Percentiles rank a stretch among this genome's conserved stretches.
These are phyloP conservation scores for Exephanes ischioxanthus DNA, from an alignment of 2,888 invertebrate genomes.

Conservation along the genomic window DNA sequence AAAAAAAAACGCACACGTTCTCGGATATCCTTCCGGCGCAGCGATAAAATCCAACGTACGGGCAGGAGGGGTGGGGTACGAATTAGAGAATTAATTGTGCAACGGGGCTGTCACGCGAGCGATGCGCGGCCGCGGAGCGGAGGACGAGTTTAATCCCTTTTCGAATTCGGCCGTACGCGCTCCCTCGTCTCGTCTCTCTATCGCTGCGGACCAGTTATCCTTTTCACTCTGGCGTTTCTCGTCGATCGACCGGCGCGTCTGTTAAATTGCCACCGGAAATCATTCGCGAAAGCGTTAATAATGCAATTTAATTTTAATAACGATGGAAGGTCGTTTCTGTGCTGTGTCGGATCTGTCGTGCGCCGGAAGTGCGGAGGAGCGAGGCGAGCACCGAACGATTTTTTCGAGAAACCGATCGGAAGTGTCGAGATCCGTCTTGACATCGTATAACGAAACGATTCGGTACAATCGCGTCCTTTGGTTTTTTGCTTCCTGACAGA, in stretches of 20 bases:
- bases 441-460: too few species aligned
- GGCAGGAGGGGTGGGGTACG: conserved; percentile 71
- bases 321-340: conserved; percentile 38
- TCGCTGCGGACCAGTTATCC: not conserved
- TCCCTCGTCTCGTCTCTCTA: not conserved
- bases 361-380: too few species aligned
- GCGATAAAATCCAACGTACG: conserved; percentile 79
- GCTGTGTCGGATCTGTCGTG: not conserved
- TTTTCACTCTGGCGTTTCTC: conserved; percentile 16
- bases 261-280: conserved; percentile 79
- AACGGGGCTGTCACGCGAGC: conserved; percentile 78
- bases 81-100: conserved; percentile 82
- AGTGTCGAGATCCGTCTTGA: too few species aligned
- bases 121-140: conserved; percentile 39
- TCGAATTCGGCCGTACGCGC: conserved; percentile 67
- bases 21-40: conserved; percentile 41
- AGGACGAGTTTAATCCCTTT: conserved; percentile 77
- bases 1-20: conserved; percentile 1
- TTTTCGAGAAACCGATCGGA: too few species aligned
- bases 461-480: too few species aligned
- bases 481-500: too few species aligned
- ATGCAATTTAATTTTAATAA: conserved; percentile 82
- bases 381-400: too few species aligned
- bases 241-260: conserved; percentile 64
- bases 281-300: conserved; percentile 79